Conservation (phyloP, 2,797 vertebrate genomes). For the Semaprochilodus insignis region DNA sequence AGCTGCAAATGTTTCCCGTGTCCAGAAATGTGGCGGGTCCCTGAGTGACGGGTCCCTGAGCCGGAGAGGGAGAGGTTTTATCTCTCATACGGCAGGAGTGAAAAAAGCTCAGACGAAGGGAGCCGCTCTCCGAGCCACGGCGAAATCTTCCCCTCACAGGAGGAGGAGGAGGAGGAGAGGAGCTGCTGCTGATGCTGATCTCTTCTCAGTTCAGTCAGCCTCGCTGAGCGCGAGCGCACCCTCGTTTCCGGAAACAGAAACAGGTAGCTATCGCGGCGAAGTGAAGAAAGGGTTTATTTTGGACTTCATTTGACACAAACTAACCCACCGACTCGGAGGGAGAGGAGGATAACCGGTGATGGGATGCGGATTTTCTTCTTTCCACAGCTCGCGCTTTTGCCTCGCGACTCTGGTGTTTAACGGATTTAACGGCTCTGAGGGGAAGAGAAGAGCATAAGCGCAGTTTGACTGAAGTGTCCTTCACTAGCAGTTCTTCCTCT, state of each 20-base stretch:
- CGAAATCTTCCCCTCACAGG: not conserved
- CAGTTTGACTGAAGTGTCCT: constrained; percentile 39
- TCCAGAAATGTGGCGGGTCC: no score
- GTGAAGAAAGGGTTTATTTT: constrained; percentile 22
- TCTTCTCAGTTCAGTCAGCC: no score
- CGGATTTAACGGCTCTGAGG: constrained; percentile 35
- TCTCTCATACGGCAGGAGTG: not conserved
- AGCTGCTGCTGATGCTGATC: not conserved
- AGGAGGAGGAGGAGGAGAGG: not conserved
- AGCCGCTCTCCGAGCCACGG: not conserved
- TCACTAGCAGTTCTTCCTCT: constrained; percentile 37
- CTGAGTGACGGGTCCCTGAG: not conserved
- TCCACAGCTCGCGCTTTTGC: constrained; percentile 50
- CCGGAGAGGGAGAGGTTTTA: not conserved
- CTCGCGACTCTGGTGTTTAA: constrained; percentile 41
- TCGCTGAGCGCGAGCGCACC: no score
- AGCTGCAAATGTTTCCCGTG: not conserved
- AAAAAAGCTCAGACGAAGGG: not conserved
- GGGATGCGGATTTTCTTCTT: constrained; percentile 63
- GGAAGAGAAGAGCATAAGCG: not conserved
- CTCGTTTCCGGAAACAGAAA: no score
- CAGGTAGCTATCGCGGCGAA: not conserved
- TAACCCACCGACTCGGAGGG: no score
- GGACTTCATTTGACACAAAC: constrained; percentile 30
- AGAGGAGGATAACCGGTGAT: constrained; percentile 44